Evolutionary conservation across 2,888 invertebrate genomes (phyloP).

Genomic region (Drosophila mettleri): DNA sequence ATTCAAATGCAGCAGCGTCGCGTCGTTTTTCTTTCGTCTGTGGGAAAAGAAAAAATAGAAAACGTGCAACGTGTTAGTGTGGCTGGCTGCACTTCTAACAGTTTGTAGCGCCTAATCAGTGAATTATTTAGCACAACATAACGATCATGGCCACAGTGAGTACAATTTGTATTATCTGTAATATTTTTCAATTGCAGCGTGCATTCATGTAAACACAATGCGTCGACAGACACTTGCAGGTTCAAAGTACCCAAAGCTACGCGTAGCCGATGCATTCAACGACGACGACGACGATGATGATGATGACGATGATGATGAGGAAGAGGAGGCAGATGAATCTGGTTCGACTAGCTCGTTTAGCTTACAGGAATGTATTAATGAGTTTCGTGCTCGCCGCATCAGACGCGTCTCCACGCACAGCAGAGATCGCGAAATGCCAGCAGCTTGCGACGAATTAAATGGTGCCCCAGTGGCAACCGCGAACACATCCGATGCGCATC

Average conservation of each 20-base stretch:
- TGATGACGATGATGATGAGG: conserved; percentile 55
- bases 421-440: conserved; percentile 56
- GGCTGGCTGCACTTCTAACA: conserved; percentile 27
- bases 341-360: conserved; percentile 82
- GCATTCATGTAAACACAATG: conserved; percentile 41
- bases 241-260: conserved; percentile 44
- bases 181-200: background rate
- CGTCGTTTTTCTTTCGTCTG: conserved; percentile 66
- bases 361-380: conserved; percentile 82
- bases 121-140: conserved; percentile 15
- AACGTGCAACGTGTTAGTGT: conserved; percentile 71
- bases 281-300: conserved; percentile 31
- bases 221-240: conserved; percentile 54
- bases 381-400: conserved; percentile 81
- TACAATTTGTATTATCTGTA: background rate
- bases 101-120: conserved; percentile 45
- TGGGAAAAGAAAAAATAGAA: conserved; percentile 53
- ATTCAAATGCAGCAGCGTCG: conserved; percentile 67
- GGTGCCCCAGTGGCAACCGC: background rate
- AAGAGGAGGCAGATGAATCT: conserved; percentile 65
- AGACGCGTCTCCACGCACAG: conserved; percentile 76
- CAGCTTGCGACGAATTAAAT: conserved; percentile 16
- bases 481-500: conserved; percentile 66
- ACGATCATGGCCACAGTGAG: conserved; percentile 60
- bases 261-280: conserved; percentile 8